Evolutionary conservation across 2,888 invertebrate species (phyloP).

Genomic region (Bembecia ichneumoniformis): DNA sequence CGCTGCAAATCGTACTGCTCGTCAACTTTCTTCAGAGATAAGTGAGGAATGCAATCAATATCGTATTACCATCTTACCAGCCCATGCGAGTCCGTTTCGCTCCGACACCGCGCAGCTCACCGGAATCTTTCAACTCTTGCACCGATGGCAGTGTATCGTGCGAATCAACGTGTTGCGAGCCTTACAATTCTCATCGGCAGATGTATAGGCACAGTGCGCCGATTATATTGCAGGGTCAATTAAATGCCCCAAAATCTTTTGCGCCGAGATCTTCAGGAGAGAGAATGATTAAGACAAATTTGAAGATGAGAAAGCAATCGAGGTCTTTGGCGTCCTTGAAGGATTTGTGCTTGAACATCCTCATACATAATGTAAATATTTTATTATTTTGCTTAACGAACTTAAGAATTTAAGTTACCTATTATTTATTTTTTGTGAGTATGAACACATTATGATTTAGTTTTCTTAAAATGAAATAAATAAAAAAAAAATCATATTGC

Average conservation of each 20-base stretch:
- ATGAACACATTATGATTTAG: too few species aligned
- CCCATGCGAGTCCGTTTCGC: slow-evolving; percentile 57
- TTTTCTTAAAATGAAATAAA: too few species aligned
- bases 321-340: slow-evolving; percentile 55
- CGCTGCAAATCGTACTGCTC: too few species aligned
- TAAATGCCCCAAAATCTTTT: slow-evolving; percentile 11
- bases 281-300: slow-evolving; percentile 17
- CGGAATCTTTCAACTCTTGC: slow-evolving; percentile 23
- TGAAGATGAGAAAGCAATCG: slow-evolving; percentile 43
- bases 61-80: slow-evolving; percentile 1
- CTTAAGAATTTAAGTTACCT: too few species aligned
- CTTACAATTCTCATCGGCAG: slow-evolving; percentile 20
- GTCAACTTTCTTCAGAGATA: slow-evolving; percentile 1
- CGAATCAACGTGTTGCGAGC: slow-evolving; percentile 11
- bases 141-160: slow-evolving; percentile 14
- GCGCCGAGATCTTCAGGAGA: slow-evolving; percentile 17
- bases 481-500: too few species aligned
- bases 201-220: slow-evolving; percentile 18
- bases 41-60: slow-evolving; percentile 4
- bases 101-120: slow-evolving; percentile 43
- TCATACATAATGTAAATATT: slow-evolving; percentile 67
- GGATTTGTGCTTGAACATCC: slow-evolving; percentile 69
- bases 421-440: too few species aligned
- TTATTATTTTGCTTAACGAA: too few species aligned
- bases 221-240: slow-evolving; percentile 13